phyloP scores from a whole-genome alignment of 2,797 vertebrate genomes.

The Morus bassanus region DNA sequence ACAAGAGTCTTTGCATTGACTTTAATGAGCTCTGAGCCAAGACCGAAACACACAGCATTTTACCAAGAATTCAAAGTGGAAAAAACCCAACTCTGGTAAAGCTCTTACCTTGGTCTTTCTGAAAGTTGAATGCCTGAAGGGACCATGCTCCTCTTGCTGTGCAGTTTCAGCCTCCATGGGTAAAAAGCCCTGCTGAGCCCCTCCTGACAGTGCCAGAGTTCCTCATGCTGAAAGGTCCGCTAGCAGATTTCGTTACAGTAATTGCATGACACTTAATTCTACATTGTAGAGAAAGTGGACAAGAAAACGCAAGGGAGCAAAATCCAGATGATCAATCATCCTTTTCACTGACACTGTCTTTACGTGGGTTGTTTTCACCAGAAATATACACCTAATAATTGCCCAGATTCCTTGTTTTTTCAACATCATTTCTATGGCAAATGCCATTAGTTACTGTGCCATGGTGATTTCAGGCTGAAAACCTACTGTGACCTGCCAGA shows the following conservation, averaged over 20 bases:
- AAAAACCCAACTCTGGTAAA: background rate
- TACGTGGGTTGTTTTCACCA: conserved; percentile 2
- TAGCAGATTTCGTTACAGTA: background rate
- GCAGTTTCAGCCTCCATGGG: background rate
- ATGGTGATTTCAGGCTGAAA: conserved; percentile 55
- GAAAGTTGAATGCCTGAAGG: background rate
- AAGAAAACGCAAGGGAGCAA: conserved; percentile 17
- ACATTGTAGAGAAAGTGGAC: background rate
- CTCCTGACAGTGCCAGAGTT: background rate
- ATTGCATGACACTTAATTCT: background rate
- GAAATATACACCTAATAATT: conserved; percentile 52
- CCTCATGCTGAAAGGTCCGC: fast-evolving
- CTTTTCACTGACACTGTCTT: conserved; percentile 18
- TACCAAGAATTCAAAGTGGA: background rate
- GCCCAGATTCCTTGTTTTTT: conserved; percentile 32
- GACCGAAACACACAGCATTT: background rate
- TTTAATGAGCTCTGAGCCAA: conserved; percentile 4
- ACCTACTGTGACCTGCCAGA: conserved; percentile 35
- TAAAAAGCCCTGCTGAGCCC: background rate
- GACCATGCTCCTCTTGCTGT: background rate
- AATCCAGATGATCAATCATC: conserved; percentile 52
- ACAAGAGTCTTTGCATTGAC: background rate
- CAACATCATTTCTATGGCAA: conserved; percentile 33
- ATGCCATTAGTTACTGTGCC: conserved; percentile 22
- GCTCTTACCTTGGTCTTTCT: background rate